phyloP scores from a whole-genome alignment of 1,140 invertebrate genomes.

The Lasaia peninsularis region DNA sequence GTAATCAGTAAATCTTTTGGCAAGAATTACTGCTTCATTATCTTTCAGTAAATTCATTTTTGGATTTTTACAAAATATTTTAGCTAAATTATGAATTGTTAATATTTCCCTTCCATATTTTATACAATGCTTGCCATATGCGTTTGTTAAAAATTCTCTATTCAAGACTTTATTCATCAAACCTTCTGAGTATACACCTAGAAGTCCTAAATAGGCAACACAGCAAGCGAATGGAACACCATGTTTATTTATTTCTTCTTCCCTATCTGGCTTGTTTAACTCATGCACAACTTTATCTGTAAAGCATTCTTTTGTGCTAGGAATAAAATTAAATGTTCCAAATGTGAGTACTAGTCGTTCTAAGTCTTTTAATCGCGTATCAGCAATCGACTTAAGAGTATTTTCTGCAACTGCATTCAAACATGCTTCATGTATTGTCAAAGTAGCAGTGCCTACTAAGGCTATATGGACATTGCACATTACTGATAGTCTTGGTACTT shows the following conservation, averaged over 20 bases:
- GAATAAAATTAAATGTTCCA: slow-evolving; percentile 75
- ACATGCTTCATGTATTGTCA: slow-evolving; percentile 62
- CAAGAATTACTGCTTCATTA: slow-evolving; percentile 49
- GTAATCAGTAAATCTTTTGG: slow-evolving; percentile 75
- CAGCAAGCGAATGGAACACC: slow-evolving; percentile 64
- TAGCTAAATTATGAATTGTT: slow-evolving; percentile 73
- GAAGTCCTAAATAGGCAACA: slow-evolving; percentile 70
- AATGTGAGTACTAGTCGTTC: slow-evolving; percentile 79
- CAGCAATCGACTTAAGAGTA: slow-evolving; percentile 40
- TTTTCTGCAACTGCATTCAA: slow-evolving; percentile 50
- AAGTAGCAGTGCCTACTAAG: slow-evolving; percentile 68
- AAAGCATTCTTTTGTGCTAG: slow-evolving; percentile 64
- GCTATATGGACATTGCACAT: slow-evolving; percentile 77
- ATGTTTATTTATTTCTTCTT: slow-evolving; percentile 67
- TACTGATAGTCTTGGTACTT: slow-evolving; percentile 68
- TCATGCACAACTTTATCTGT: slow-evolving; percentile 74
- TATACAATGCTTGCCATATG: slow-evolving; percentile 60
- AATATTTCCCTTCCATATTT: slow-evolving; percentile 75
- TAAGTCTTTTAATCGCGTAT: slow-evolving; percentile 80
- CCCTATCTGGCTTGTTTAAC: slow-evolving; percentile 64
- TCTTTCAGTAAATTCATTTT: slow-evolving; percentile 69
- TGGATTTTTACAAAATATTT: slow-evolving; percentile 78
- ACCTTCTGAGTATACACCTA: slow-evolving; percentile 74
- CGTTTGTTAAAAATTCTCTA: slow-evolving; percentile 56
- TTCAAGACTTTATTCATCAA: slow-evolving; percentile 72